Evolutionary conservation across 2,888 invertebrate genomes (phyloP).

Genomic region (Diploptera punctata): DNA sequence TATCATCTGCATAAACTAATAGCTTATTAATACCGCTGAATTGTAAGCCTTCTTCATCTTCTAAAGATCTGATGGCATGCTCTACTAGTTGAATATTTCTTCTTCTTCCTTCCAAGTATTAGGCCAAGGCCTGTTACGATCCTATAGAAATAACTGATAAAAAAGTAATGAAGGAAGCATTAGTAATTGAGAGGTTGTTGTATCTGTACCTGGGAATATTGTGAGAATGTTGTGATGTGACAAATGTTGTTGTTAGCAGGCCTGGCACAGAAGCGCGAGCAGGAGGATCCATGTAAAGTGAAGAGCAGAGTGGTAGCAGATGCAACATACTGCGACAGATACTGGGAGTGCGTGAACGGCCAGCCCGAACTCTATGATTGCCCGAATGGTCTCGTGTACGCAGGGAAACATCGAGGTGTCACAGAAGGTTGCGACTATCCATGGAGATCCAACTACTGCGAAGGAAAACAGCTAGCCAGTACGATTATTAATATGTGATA

Average conservation of each 20-base stretch:
- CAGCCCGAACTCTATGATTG: conserved; percentile 87
- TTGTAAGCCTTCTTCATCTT: too few relatives aligned
- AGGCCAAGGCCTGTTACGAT: too few relatives aligned
- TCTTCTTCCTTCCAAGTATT: too few relatives aligned
- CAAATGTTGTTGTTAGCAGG: not conserved
- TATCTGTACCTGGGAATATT: not conserved
- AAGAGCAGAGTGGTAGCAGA: conserved; percentile 79
- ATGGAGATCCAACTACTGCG: conserved; percentile 88
- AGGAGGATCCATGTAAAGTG: conserved; percentile 77
- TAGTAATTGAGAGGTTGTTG: too few relatives aligned
- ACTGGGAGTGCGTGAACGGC: conserved; percentile 87
- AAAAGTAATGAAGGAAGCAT: too few relatives aligned
- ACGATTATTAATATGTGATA: too few relatives aligned
- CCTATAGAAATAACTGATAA: too few relatives aligned
- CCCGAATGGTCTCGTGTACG: conserved; percentile 89
- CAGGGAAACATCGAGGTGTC: conserved; percentile 86
- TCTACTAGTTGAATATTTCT: too few relatives aligned
- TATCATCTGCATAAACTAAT: too few relatives aligned
- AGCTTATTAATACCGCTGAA: too few relatives aligned
- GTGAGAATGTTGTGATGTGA: not conserved
- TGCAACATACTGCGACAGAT: conserved; percentile 80
- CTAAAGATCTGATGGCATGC: too few relatives aligned
- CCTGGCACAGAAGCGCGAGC: conserved; percentile 23
- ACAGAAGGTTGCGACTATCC: conserved; percentile 91
- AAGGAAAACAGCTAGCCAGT: conserved; percentile 79